Evolutionary conservation across 2,113 vertebrate species (phyloP).

Genomic region (Numida meleagris): DNA sequence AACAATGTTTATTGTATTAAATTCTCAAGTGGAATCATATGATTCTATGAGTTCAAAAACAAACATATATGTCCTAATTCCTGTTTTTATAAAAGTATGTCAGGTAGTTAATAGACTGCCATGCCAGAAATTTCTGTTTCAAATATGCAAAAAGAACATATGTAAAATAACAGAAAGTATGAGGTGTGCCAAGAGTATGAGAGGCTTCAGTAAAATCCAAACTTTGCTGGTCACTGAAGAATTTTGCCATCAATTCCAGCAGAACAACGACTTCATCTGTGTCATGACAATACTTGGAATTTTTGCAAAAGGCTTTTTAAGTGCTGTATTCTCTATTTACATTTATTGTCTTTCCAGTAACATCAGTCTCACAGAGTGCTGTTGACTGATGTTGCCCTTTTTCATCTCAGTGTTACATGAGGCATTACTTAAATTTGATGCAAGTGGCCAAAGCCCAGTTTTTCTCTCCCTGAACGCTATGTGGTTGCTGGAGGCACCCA

Average conservation of each 20-base stretch:
- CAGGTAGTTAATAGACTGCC: background rate
- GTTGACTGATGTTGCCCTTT: slow-evolving; percentile 44
- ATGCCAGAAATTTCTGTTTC: background rate
- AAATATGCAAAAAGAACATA: background rate
- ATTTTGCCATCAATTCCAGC: background rate
- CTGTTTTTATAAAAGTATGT: background rate
- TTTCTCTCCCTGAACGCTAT: background rate
- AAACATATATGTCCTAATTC: background rate
- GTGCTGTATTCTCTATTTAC: slow-evolving; percentile 25
- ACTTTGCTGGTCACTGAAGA: background rate
- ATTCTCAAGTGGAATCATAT: slow-evolving; percentile 29
- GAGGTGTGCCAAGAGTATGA: background rate
- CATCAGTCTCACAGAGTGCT: slow-evolving; percentile 23
- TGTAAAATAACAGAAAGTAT: background rate
- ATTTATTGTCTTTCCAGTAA: slow-evolving; percentile 39
- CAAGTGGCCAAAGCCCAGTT: background rate
- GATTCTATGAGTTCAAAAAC: background rate
- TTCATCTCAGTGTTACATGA: slow-evolving; percentile 20
- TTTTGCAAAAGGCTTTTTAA: slow-evolving; percentile 14
- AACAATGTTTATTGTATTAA: slow-evolving; percentile 50
- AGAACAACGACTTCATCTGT: background rate
- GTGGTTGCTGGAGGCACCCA: background rate
- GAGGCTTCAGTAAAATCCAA: background rate
- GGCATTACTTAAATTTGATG: slow-evolving; percentile 26
- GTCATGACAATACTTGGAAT: background rate